These are phyloP conservation scores for Sipha maydis DNA, from an alignment of 2,888 invertebrate species.

Conservation along the genomic window DNA sequence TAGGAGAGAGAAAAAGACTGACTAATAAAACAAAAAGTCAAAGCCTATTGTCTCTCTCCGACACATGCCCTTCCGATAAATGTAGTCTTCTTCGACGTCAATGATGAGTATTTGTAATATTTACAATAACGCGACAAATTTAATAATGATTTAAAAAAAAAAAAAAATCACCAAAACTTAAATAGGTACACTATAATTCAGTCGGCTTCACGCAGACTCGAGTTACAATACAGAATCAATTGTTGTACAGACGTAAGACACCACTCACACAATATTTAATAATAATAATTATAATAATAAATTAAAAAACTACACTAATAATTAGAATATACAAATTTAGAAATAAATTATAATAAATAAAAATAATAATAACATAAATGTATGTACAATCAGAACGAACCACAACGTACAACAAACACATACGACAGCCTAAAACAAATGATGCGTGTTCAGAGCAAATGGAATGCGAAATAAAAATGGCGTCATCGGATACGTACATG, in stretches of 20 bases:
- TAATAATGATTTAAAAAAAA: background rate
- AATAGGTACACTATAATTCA: no score
- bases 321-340: background rate
- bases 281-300: background rate
- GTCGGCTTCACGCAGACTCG: no score
- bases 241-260: no score
- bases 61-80: slow-evolving; percentile 66
- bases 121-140: no score
- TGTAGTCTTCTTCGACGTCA: background rate
- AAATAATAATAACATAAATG: background rate
- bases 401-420: background rate
- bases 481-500: slow-evolving; percentile 9
- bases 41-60: slow-evolving; percentile 77
- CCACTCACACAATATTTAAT: no score
- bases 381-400: background rate
- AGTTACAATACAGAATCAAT: no score
- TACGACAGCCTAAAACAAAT: background rate
- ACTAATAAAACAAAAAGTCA: slow-evolving; percentile 72
- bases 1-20: slow-evolving; percentile 86
- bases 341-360: background rate
- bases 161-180: background rate
- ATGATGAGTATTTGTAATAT: no score
- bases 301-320: background rate
- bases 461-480: slow-evolving; percentile 60
- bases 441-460: background rate